Base-by-base conservation (phyloP, 2,888 invertebrate species). In the Trilocha varians region DNA sequence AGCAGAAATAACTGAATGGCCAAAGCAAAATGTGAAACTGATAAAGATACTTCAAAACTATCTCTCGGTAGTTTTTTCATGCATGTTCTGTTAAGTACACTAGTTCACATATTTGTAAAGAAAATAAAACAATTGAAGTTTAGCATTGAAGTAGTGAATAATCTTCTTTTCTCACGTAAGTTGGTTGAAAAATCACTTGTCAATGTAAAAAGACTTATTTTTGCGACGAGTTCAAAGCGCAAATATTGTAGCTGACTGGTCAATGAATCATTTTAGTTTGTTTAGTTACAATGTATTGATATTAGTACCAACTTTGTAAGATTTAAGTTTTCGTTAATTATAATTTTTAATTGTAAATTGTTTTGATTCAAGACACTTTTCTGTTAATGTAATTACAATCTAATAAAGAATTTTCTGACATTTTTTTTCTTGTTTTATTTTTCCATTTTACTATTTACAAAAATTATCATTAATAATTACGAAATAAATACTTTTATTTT, bases 331-430 rank as follows among this genome's bases (percentile, higher is more conserved):
- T 54, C 80, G 82, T 83, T 78, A 71, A 82, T 70, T 74, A 74
- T 71, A 73, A 80, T 79, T 79, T 77, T 83, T 80, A 75, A 70
- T 70, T 70, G 74, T 70, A 69, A 78, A 73, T 71, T 74, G 71
- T 78, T 72, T 79, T 78, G 70, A 76, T 58, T 65, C 25, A 38
- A 33, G 41, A 38, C 8, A 25, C 58, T 59, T 70, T 78, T 78
- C 68, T 65, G 74, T 80, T 80, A 71, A 55, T 70, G 53, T 76
- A 70, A 72, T 73, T 71, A 68, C 70, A 67, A 59, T 63, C 59
- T 65, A 78, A 78, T 78, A 82, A 83, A 82, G 67, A 66, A 71
- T 77, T 78, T 65, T 71, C 73, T 70, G 25, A 25, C 25, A 25
- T 25, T 2, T 25, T 25, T 9, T 25, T 25, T 25, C 8, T 6